Base-by-base conservation (phyloP, 53 echinoderm and acorn worm genomes). In the Henricia sp. region DNA sequence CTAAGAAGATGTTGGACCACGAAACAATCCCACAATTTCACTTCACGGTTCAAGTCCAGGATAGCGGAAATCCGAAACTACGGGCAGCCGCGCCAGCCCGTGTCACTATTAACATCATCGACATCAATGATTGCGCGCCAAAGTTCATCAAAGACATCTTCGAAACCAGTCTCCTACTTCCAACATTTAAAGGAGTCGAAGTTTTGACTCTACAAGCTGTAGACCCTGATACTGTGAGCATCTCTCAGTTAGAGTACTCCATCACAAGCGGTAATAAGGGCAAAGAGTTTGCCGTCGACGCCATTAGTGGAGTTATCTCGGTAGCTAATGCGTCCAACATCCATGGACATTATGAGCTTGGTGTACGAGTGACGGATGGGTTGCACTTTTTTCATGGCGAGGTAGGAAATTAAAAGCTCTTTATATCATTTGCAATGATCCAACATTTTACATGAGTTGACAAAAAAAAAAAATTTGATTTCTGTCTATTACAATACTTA, bases 101-200 rank as follows among this genome's bases (percentile, higher is more conserved):
- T 21, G 97, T 97, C 34, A 76, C 77, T 63, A 83, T 97, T 69
- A 87, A 82, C 70, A 92, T 97, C 28, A 72, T 92, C 10, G 97
- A 97, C 86, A 97, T 97, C 88, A 97, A 97, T 43, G 97, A 97
- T 53, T 97, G 94, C 0, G 92, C 92, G 12, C 97, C 97, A 0
- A 84, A 76, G 30, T 97, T 97, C 51, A 72, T 53, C 12, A 35
- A 85, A 37, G 87, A 85, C 0, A 73, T 87, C 60, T 97, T 92
- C 52, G 67, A 83, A 50, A 84, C 94, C 1, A 76, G 50, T 11
- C 78, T 97, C 23, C 72, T 97, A 8, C 88, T 97, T 6, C 97
- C 97, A 27, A 97, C 97, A n/a, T 97, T 92, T 63, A 70, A 57
- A 26, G 94, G 87, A 39, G 97, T 97, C 34, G 80, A 87, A 9